phyloP scores from a whole-genome alignment of 2,888 invertebrate genomes.

The Meiosimyza decipiens region DNA sequence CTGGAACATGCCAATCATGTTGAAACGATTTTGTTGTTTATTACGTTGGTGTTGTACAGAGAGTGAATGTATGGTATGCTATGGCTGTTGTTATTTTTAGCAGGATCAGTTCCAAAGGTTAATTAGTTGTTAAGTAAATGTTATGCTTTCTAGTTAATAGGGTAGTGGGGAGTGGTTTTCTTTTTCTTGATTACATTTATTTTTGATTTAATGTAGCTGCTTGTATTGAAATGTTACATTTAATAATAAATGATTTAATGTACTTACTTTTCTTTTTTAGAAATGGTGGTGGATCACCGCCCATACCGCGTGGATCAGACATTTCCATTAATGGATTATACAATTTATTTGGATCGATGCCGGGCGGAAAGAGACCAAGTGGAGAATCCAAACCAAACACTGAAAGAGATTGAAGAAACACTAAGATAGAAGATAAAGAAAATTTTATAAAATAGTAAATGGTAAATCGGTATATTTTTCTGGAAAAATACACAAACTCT shows the following conservation, averaged over 20 bases:
- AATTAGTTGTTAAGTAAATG: slow-evolving; percentile 54
- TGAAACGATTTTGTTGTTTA: slow-evolving; percentile 46
- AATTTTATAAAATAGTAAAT: slow-evolving; percentile 1
- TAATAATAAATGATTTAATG: slow-evolving; percentile 13
- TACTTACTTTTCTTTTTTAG: slow-evolving; percentile 86
- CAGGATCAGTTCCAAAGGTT: slow-evolving; percentile 50
- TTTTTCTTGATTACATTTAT: slow-evolving; percentile 25
- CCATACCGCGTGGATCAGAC: slow-evolving; percentile 76
- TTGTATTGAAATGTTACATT: slow-evolving; percentile 4
- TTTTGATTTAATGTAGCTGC: slow-evolving; percentile 11
- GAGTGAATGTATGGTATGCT: slow-evolving; percentile 14
- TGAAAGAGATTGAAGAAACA: slow-evolving; percentile 61
- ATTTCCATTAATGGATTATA: slow-evolving; percentile 81
- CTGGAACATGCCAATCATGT: slow-evolving; percentile 56
- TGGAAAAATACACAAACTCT: neutral
- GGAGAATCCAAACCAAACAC: slow-evolving; percentile 82
- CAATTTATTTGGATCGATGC: slow-evolving; percentile 79
- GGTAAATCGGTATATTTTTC: neutral
- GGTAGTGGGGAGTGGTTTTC: slow-evolving; percentile 15
- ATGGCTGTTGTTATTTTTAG: slow-evolving; percentile 20
- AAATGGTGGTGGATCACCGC: slow-evolving; percentile 75
- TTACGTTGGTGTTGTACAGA: slow-evolving; percentile 7
- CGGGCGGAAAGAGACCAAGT: slow-evolving; percentile 80
- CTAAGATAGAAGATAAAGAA: slow-evolving; percentile 2
- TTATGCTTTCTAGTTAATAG: slow-evolving; percentile 28